Evolutionary conservation across 2,113 vertebrate genomes (phyloP).

Genomic region (Marcusenius ussheri): DNA sequence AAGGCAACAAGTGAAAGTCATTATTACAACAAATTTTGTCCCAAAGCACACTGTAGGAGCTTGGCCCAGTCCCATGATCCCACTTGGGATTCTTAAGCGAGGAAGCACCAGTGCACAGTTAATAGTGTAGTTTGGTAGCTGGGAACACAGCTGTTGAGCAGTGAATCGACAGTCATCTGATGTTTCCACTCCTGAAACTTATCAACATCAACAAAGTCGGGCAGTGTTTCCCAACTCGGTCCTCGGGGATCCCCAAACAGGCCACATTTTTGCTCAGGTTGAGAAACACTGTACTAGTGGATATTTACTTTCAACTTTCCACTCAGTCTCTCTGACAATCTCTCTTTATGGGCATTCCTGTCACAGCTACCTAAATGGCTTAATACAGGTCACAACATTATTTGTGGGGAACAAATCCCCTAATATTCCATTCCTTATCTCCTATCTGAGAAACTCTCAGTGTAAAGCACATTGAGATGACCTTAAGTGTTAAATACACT

Average conservation of each 20-base stretch:
- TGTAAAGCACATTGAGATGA: background rate
- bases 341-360: background rate
- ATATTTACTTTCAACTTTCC: background rate
- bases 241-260: background rate
- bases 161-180: background rate
- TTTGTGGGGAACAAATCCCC: background rate
- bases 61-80: background rate
- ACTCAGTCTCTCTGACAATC: background rate
- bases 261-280: background rate
- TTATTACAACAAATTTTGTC: background rate
- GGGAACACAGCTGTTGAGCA: background rate
- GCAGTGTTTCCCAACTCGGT: background rate
- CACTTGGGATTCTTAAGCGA: background rate
- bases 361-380: background rate
- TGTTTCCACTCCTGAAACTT: background rate
- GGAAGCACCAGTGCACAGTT: background rate
- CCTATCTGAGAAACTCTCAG: background rate
- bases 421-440: background rate
- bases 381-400: background rate
- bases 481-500: background rate
- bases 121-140: background rate
- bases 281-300: background rate
- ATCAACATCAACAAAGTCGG: background rate
- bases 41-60: background rate
- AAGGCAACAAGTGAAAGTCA: background rate